These are phyloP conservation scores for Gastrophysa polygoni DNA, from an alignment of 2,888 invertebrate species.

Conservation along the genomic window DNA sequence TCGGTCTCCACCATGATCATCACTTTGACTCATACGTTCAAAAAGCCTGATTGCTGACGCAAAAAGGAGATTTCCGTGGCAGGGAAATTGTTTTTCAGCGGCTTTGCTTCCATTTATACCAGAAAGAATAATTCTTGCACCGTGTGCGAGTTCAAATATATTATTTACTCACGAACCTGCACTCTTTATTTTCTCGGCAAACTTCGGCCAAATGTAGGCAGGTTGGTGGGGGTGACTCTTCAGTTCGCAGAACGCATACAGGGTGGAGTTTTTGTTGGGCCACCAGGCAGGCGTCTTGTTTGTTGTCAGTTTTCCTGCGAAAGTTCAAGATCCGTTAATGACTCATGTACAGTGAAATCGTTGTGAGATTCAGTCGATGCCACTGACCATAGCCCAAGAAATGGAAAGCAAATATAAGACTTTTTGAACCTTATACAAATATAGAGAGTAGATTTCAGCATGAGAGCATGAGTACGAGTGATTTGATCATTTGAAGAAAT, in stretches of 20 bases:
- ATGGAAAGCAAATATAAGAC: too few species aligned
- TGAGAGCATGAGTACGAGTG: too few species aligned
- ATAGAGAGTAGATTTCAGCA: too few species aligned
- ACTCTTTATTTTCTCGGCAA: slow-evolving; percentile 81
- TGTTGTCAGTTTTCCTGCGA: slow-evolving; percentile 82
- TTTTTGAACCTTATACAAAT: too few species aligned
- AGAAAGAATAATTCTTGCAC: neutral
- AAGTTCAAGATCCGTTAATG: neutral
- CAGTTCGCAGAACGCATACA: slow-evolving; percentile 79
- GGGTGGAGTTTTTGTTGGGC: slow-evolving; percentile 91
- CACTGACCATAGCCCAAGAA: too few species aligned
- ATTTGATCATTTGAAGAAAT: too few species aligned
- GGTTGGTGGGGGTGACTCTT: slow-evolving; percentile 73
- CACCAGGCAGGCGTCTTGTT: slow-evolving; percentile 84
- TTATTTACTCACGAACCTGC: slow-evolving; percentile 73
- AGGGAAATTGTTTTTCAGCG: slow-evolving; percentile 14
- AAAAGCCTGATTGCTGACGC: too few species aligned
- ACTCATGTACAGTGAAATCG: too few species aligned
- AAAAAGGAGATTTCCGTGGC: too few species aligned
- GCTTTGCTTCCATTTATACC: neutral
- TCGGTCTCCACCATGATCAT: too few species aligned
- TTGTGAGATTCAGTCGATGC: too few species aligned
- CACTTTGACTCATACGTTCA: too few species aligned
- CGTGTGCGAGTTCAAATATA: slow-evolving; percentile 25
- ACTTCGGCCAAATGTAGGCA: slow-evolving; percentile 84